A percentile compares a stretch with the other conserved stretches of the same genome.
phyloP scores from a whole-genome alignment of 1,140 invertebrate genomes.

The Orchesella cincta region DNA sequence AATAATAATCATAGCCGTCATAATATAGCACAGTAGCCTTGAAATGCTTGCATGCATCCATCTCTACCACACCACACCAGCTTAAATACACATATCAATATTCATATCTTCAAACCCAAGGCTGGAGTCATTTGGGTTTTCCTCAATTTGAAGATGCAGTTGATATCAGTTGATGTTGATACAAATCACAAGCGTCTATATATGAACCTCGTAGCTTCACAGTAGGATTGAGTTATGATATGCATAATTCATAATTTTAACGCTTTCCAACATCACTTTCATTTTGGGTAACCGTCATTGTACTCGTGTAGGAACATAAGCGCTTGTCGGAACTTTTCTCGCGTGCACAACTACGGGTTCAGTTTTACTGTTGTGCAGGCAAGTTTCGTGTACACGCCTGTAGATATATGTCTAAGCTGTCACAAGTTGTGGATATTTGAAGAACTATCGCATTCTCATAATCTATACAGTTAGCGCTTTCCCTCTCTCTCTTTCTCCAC shows the following conservation, averaged over 20 bases:
- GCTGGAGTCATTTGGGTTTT: no score
- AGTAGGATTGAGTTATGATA: constrained; percentile 7
- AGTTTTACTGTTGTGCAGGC: no score
- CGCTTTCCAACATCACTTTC: background rate
- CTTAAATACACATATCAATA: no score
- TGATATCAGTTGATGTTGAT: background rate
- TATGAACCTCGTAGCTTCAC: background rate
- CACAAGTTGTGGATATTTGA: background rate
- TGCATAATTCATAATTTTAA: constrained; percentile 28
- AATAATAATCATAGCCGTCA: background rate
- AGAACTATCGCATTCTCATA: no score
- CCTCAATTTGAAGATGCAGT: background rate
- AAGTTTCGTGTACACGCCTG: background rate
- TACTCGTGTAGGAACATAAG: background rate
- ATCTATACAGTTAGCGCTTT: no score
- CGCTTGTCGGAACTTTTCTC: no score
- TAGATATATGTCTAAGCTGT: background rate
- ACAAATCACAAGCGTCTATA: background rate
- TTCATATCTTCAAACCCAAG: no score
- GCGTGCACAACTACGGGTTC: no score
- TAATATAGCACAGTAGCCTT: background rate
- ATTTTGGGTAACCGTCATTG: background rate
- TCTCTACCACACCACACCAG: no score
- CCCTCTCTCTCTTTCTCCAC: no score
- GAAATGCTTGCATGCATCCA: no score